Evolutionary conservation across 2,888 invertebrate species (phyloP), one percentile per base, ranked within the genome.

Genomic region (Drosophila limbata): DNA sequence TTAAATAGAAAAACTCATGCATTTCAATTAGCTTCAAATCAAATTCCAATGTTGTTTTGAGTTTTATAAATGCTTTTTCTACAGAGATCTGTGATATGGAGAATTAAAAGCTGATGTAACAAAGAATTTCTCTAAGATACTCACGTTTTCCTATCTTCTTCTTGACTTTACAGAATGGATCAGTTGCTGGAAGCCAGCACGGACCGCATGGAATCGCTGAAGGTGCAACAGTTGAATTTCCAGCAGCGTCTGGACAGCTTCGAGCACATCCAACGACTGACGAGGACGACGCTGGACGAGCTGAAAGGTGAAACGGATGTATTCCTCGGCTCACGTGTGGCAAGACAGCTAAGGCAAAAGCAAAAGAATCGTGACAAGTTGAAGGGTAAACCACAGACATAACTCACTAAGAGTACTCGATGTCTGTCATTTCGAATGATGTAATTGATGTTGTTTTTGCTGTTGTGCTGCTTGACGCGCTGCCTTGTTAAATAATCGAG

Each of bases 141-240:
- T 25, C 5, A 25, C 5, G 25, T 25, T 25, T 25, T 25, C 5
- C 25, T 1, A 25, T 25, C 25, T 25, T 6, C 8, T 28, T 8
- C 8, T 28, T 8, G 0, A 4, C 13, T 42, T 8, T 21, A 2
- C 79, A 93, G 93, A 77, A 66, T 94, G 55, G 91, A 91, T 21
- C 89, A 91, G 56, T 81, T 93, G 15, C 92, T 93, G 81, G 90
- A 91, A 0, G 91, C 92, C 71, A 91, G 90, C 25, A 79, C 90
- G 55, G 93, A 92, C 15, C 92, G 92, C 45, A 84, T 92, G 68
- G 93, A 93, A 15, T 90, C 90, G 0, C 63, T 93, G 44, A 89
- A 84, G 40, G 84, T 89, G 1, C 93, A 93, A 61, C 85, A 93
- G 48, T 77, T 92, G 52, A 92, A 93, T 55, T 89, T 92, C 21